Evolutionary conservation across 1,140 invertebrate species (phyloP).

Genomic region (Holotrichia oblita): DNA sequence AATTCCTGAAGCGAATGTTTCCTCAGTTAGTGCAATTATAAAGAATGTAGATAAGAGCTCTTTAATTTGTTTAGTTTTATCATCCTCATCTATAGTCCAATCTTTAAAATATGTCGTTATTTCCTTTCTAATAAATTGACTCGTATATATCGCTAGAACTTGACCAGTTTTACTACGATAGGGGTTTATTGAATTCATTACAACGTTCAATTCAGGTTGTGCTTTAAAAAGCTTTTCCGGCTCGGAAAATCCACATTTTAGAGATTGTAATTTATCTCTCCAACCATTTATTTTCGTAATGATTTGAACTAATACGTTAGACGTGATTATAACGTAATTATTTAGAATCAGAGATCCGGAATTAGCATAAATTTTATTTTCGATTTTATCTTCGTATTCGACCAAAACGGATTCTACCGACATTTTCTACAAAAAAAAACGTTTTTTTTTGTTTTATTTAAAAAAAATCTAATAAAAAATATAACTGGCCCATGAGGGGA

Average conservation of each 20-base stretch:
- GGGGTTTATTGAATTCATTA: slow-evolving; percentile 37
- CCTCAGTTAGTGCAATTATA: slow-evolving; percentile 37
- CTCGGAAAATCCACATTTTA: slow-evolving; percentile 8
- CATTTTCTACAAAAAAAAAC: slow-evolving; percentile 16
- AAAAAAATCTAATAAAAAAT: slow-evolving; percentile 38
- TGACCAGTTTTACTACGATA: slow-evolving; percentile 5
- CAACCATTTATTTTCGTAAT: neutral
- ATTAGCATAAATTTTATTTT: slow-evolving; percentile 42
- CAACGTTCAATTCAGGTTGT: neutral
- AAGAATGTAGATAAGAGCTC: slow-evolving; percentile 47
- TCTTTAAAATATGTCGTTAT: slow-evolving; percentile 31
- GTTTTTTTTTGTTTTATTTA: no score
- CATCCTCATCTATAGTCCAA: slow-evolving; percentile 44
- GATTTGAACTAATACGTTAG: slow-evolving; percentile 42
- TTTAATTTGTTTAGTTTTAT: slow-evolving; percentile 35
- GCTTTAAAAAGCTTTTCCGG: neutral
- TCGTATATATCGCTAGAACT: slow-evolving; percentile 40
- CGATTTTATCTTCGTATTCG: slow-evolving; percentile 42
- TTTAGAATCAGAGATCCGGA: slow-evolving; percentile 44
- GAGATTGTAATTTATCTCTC: slow-evolving; percentile 17
- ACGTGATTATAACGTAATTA: slow-evolving; percentile 44
- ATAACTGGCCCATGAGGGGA: slow-evolving; percentile 43
- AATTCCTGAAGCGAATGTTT: neutral
- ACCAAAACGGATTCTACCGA: slow-evolving; percentile 42
- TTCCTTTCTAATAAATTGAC: slow-evolving; percentile 40